Conservation (phyloP, 2,797 vertebrate genomes). For the Falco rusticolus region DNA sequence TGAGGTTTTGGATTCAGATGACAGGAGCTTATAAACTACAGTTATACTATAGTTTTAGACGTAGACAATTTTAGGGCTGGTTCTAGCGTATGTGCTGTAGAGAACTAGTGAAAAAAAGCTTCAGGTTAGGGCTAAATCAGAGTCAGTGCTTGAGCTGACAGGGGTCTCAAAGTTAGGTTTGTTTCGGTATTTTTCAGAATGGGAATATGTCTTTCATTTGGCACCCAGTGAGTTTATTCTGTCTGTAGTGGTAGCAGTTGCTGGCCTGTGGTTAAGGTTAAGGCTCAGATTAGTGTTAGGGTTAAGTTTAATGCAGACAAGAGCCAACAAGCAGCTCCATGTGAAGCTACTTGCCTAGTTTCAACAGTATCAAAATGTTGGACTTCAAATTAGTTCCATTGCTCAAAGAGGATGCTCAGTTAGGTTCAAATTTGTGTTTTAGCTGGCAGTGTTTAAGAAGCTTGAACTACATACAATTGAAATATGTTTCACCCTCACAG, state of each 20-base stretch:
- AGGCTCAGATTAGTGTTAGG: not conserved
- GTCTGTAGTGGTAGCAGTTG: not conserved
- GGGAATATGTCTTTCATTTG: not conserved
- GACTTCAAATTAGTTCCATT: not conserved
- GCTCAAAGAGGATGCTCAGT: not conserved
- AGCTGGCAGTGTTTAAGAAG: not conserved
- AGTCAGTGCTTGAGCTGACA: not conserved
- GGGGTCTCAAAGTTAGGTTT: not conserved
- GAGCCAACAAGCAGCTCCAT: not conserved
- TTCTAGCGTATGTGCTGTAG: not conserved
- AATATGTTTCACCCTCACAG: not conserved
- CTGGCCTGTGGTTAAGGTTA: not conserved
- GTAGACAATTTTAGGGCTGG: not conserved
- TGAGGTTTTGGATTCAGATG: not conserved
- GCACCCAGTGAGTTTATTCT: not conserved
- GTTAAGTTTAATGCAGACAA: not conserved
- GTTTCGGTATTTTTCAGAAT: not conserved
- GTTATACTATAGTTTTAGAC: not conserved
- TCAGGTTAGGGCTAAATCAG: not conserved
- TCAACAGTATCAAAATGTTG: not conserved
- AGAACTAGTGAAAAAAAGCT: not conserved
- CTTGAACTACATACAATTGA: not conserved
- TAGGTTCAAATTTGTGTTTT: constrained; percentile 17
- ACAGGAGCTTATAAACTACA: not conserved
- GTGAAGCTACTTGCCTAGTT: not conserved